phyloP scores from a whole-genome alignment of 2,888 invertebrate species.

The Athrips mouffetella region DNA sequence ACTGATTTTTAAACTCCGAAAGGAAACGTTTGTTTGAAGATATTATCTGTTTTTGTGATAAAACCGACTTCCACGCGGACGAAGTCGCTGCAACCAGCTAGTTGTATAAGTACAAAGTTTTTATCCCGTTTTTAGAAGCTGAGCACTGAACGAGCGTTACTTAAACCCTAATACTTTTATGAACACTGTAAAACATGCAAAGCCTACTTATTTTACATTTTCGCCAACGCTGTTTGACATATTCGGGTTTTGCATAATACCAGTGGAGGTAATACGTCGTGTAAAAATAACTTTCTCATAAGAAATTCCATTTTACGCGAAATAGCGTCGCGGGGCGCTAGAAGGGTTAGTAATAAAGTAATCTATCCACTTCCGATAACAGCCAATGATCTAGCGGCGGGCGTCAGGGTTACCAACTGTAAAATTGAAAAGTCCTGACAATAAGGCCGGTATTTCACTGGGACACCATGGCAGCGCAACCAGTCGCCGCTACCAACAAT shows the following conservation, averaged over 20 bases:
- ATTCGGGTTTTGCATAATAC: conserved; percentile 19
- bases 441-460: not conserved
- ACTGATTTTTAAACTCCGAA: too few relatives aligned
- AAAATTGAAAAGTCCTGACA: not conserved
- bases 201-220: conserved; percentile 13
- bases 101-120: not conserved
- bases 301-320: conserved; percentile 19
- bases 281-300: conserved; percentile 16
- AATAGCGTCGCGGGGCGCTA: conserved; percentile 10
- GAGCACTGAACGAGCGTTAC: too few relatives aligned
- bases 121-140: not conserved
- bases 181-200: conserved; percentile 7
- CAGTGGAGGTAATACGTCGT: conserved; percentile 15
- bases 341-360: conserved; percentile 23
- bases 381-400: conserved; percentile 17
- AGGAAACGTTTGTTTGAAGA: too few relatives aligned
- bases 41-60: too few relatives aligned
- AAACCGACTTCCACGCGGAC: too few relatives aligned
- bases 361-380: conserved; percentile 23
- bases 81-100: too few relatives aligned
- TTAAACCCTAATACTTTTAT: conserved; percentile 19
- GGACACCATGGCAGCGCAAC: too few relatives aligned
- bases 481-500: too few relatives aligned
- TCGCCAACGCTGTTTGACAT: conserved; percentile 7
- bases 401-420: not conserved